Evolutionary conservation across 2,113 vertebrate species (phyloP), one percentile per base, ranked within the genome.

Genomic region (Symphodus melops): DNA sequence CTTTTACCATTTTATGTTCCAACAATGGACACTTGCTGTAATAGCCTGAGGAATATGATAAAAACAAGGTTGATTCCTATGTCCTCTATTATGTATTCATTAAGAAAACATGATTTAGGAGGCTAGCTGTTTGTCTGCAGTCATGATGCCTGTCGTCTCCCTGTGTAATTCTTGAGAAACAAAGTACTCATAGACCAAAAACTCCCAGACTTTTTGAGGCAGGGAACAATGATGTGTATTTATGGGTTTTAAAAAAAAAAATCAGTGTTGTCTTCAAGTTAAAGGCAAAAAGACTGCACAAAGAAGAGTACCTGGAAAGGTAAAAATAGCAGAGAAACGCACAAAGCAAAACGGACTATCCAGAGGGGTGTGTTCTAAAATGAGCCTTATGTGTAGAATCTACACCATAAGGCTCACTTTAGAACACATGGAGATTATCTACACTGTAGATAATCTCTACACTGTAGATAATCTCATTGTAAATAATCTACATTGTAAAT

Each of bases 1-100:
- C 46, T 72, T 54, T 78, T 72, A 28, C 58, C 36, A 53, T 76
- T 75, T 72, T 49, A 57, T 77, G 51, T 58, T 63, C 68, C 51
- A 70, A 79, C 63, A 86, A 77, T 71, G 28, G 71, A 63, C 54
- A 51, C 37, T 49, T 61, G 51, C 53, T 81, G 64, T 73, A 61
- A 73, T 58, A 80, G 77, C 81, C 59, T 60, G 48, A 51, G 56
- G 63, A 49, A 75, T 58, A 70, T 74, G 61, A 82, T 75, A 65
- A 83, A 66, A 82, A 83, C 61, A 81, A 85, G 65, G 59, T 64
- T 66, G 19, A 77, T 73, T 87, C 74, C 57, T 20, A 28, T 78
- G 79, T 83, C 78, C 51, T 75, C 56, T 77, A 72, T 83, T 77
- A 88, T 86, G 42, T 84, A 6, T 71, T 79, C 75, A 84, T 80